Evolutionary conservation across 2,797 vertebrate species (phyloP).

Genomic region (Acanthopagrus latus): DNA sequence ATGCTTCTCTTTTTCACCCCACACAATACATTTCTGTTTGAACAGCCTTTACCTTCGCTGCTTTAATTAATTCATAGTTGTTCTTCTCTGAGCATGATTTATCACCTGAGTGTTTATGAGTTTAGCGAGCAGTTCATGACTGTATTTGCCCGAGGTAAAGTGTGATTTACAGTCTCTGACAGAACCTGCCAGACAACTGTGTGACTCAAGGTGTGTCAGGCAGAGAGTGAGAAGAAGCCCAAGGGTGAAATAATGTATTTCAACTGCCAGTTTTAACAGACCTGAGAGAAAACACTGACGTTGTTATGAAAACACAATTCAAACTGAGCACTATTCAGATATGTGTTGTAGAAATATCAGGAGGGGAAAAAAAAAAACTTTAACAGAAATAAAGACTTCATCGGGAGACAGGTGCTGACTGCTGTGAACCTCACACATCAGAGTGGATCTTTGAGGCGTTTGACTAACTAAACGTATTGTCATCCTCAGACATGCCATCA

Average conservation of each 20-base stretch:
- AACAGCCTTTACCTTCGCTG: background rate
- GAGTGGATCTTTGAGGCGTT: background rate
- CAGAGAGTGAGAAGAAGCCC: background rate
- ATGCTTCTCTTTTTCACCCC: background rate
- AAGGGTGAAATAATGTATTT: background rate
- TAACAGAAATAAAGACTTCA: too few species aligned
- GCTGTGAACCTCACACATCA: background rate
- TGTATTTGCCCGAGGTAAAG: background rate
- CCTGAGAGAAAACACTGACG: background rate
- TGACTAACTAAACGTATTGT: slow-evolving; percentile 10
- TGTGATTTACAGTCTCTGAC: slow-evolving; percentile 12
- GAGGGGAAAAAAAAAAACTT: too few species aligned
- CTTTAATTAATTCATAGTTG: background rate
- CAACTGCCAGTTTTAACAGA: background rate
- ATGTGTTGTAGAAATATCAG: background rate
- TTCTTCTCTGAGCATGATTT: background rate
- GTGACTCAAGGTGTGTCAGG: slow-evolving; percentile 4
- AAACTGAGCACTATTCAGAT: background rate
- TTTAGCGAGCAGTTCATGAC: background rate
- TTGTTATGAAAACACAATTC: background rate
- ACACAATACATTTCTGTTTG: background rate
- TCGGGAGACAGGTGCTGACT: background rate
- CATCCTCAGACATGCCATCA: slow-evolving; percentile 83
- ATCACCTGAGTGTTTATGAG: background rate
- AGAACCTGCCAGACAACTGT: slow-evolving; percentile 31